Conservation (phyloP, 2,113 vertebrate species). For the Chamaetylas fuelleborni region DNA sequence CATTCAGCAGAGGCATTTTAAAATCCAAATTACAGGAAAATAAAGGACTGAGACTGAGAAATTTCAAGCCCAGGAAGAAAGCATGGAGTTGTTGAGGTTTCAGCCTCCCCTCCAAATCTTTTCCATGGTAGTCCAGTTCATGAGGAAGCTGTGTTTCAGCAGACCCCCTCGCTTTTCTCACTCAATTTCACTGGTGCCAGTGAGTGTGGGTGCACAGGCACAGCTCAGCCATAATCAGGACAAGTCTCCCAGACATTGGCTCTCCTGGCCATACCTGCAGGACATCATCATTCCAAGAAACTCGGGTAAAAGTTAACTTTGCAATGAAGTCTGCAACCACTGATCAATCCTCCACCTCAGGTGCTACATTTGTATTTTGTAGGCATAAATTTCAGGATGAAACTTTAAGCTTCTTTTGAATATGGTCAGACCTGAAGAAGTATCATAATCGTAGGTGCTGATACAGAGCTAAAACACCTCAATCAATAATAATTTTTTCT, state of each 20-base stretch:
- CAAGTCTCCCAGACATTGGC: not conserved
- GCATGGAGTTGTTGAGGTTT: not conserved
- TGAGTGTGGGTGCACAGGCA: not conserved
- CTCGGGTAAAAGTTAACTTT: not conserved
- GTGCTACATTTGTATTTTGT: not conserved
- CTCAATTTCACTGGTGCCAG: not conserved
- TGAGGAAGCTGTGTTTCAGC: not conserved
- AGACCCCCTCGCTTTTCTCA: fast-evolving
- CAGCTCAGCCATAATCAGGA: not conserved
- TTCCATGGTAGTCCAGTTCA: not conserved
- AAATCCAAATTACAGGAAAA: not conserved
- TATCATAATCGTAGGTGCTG: not conserved
- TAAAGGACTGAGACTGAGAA: not conserved
- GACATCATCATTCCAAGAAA: not conserved
- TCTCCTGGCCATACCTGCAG: not conserved
- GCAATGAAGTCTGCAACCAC: not conserved
- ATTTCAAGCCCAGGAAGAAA: not conserved
- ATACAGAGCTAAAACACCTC: not conserved
- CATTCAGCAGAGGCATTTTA: not conserved
- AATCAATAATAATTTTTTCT: not conserved
- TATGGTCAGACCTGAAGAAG: not conserved
- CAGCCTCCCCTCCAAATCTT: not conserved
- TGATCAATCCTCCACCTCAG: not conserved
- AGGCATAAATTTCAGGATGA: not conserved
- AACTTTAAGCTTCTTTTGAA: not conserved